These are phyloP conservation scores for Heliornis fulica DNA, from an alignment of 2,113 vertebrate genomes.

Conservation along the genomic window DNA sequence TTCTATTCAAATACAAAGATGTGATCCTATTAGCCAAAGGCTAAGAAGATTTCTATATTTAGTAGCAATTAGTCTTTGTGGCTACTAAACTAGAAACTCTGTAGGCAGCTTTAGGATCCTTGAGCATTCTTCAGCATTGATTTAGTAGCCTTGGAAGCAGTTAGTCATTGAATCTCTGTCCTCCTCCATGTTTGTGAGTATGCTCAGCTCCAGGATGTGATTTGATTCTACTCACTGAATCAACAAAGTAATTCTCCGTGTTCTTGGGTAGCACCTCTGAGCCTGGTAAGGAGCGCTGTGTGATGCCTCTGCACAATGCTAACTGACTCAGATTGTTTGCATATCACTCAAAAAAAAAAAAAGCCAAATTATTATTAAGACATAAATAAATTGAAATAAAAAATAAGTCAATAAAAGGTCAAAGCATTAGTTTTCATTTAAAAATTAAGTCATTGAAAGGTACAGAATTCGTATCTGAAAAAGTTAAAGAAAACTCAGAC, in stretches of 20 bases:
- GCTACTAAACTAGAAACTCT: not conserved
- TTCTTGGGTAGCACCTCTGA: not conserved
- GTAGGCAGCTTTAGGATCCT: not conserved
- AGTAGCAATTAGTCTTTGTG: not conserved
- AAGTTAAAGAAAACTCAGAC: not conserved
- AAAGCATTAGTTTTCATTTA: not conserved
- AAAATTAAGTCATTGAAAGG: not conserved
- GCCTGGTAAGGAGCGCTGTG: not conserved
- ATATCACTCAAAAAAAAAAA: not conserved
- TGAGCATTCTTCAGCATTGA: not conserved
- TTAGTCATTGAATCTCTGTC: not conserved
- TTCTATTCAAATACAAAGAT: not conserved
- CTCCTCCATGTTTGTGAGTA: not conserved
- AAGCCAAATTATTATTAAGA: not conserved
- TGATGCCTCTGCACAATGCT: not conserved
- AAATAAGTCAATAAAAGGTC: not conserved
- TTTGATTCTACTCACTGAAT: not conserved
- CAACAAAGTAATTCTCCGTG: not conserved
- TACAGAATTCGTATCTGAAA: not conserved
- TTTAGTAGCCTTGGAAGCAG: not conserved
- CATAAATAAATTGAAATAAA: not conserved
- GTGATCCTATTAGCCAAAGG: not conserved
- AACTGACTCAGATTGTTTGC: not conserved
- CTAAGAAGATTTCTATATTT: conserved; percentile 7
- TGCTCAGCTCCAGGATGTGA: not conserved